Evolutionary conservation across 2,113 vertebrate species (phyloP).

Genomic region (Tachysurus vachellii): DNA sequence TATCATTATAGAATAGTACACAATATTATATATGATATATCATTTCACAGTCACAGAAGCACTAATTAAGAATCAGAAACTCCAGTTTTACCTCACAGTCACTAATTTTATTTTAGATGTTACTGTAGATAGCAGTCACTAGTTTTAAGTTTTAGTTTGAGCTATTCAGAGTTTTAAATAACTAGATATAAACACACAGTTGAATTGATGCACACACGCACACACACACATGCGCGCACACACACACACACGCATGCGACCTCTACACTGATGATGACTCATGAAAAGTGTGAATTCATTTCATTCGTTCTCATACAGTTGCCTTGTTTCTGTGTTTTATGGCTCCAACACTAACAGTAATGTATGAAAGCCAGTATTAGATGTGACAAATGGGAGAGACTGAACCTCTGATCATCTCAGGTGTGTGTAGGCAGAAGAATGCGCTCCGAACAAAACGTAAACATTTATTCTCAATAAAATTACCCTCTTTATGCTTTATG

Average conservation of each 20-base stretch:
- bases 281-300: neutral
- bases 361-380: neutral
- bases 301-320: neutral
- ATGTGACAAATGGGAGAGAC: neutral
- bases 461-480: constrained; percentile 17
- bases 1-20: too few relatives aligned
- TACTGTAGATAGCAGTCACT: too few relatives aligned
- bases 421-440: neutral
- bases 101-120: neutral
- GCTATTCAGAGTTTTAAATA: neutral
- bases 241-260: neutral
- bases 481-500: neutral
- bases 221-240: neutral
- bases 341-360: neutral
- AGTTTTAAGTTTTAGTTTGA: neutral
- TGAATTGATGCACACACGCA: neutral
- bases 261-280: neutral
- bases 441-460: neutral
- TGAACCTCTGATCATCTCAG: neutral
- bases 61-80: too few relatives aligned
- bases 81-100: neutral
- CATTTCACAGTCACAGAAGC: too few relatives aligned
- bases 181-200: neutral
- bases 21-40: too few relatives aligned
- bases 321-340: neutral